Evolutionary conservation across 2,888 invertebrate species (phyloP).

Genomic region (Meteorus colon): DNA sequence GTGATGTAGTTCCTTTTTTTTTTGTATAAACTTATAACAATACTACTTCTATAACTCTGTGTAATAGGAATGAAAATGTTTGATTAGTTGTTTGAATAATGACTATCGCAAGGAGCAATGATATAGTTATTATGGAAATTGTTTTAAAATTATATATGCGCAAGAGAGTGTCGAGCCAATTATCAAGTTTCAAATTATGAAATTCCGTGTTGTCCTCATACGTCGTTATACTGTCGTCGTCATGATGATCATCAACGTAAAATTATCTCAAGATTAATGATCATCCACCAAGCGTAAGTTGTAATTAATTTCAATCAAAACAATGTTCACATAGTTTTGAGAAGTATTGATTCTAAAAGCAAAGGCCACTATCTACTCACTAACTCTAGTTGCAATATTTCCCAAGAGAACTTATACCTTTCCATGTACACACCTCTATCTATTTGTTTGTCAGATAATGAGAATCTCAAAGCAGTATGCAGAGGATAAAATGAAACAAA

Average conservation of each 20-base stretch:
- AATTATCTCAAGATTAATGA: neutral
- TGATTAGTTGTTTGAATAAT: too few relatives aligned
- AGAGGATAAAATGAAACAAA: slow-evolving; percentile 13
- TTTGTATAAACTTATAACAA: too few relatives aligned
- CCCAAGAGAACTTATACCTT: slow-evolving; percentile 6
- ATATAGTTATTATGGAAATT: too few relatives aligned
- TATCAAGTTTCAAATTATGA: too few relatives aligned
- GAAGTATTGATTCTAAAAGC: slow-evolving; percentile 28
- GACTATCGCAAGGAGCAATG: too few relatives aligned
- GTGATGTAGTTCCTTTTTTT: too few relatives aligned
- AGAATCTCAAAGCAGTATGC: neutral
- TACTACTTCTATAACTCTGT: too few relatives aligned
- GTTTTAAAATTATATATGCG: too few relatives aligned
- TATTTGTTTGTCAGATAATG: slow-evolving; percentile 27
- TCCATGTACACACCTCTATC: slow-evolving; percentile 23
- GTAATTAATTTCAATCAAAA: slow-evolving; percentile 44
- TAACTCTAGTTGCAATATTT: slow-evolving; percentile 28
- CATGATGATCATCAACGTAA: slow-evolving; percentile 2
- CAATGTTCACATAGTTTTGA: slow-evolving; percentile 29
- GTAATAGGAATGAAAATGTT: too few relatives aligned
- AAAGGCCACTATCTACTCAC: slow-evolving; percentile 4
- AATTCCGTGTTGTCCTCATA: neutral
- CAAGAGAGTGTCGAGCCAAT: too few relatives aligned
- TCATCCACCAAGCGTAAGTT: neutral
- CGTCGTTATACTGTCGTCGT: neutral